A percentile compares a stretch with the other conserved stretches of the same genome.
Evolutionary conservation across 2,113 vertebrate species (phyloP).

Genomic region (Gasterosteus nipponicus): DNA sequence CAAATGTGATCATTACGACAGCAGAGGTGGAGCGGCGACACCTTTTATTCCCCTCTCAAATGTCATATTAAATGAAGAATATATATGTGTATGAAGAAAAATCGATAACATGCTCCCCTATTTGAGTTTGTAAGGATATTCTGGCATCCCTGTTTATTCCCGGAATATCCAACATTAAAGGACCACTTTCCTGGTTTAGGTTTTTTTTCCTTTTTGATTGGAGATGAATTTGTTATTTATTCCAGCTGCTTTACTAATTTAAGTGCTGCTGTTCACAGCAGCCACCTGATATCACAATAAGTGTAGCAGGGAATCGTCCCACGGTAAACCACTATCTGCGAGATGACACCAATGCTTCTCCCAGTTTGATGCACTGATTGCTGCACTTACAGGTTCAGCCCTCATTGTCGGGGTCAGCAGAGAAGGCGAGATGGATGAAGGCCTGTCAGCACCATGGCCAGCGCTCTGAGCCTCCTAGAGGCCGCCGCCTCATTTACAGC

Average conservation of each 20-base stretch:
- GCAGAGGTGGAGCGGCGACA: neutral
- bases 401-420: neutral
- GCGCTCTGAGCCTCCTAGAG: constrained; percentile 40
- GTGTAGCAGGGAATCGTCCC: no score
- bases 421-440: no score
- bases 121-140: neutral
- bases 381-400: neutral
- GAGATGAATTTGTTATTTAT: no score
- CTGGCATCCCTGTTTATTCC: neutral
- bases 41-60: neutral
- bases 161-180: neutral
- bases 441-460: constrained; percentile 64
- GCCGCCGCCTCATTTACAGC: neutral
- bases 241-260: neutral
- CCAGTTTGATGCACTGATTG: neutral
- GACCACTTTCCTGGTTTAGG: no score
- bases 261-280: neutral
- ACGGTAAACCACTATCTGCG: no score
- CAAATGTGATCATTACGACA: neutral
- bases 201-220: no score
- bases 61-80: neutral
- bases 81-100: neutral
- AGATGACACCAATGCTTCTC: neutral
- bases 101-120: neutral
- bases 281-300: neutral